These are phyloP conservation scores for Musca vetustissima DNA, from an alignment of 1,140 invertebrate genomes.

Conservation along the genomic window DNA sequence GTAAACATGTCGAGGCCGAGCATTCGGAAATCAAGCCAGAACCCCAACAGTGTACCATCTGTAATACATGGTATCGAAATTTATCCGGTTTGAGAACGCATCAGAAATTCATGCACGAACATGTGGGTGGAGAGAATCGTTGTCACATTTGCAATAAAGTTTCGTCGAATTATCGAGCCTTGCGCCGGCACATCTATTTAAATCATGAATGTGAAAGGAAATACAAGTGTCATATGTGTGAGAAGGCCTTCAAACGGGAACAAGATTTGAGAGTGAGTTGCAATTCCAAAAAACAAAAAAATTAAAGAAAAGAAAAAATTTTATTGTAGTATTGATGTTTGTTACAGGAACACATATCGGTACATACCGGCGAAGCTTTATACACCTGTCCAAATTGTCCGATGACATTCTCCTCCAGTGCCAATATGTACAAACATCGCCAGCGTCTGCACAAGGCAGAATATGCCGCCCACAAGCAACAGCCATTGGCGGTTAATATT, in stretches of 20 bases:
- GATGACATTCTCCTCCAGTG: slow-evolving; percentile 52
- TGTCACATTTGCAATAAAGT: slow-evolving; percentile 49
- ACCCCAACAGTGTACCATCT: slow-evolving; percentile 47
- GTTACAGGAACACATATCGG: slow-evolving; percentile 49
- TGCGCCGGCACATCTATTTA: slow-evolving; percentile 48
- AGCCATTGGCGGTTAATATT: slow-evolving; percentile 38
- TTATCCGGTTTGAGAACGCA: slow-evolving; percentile 49
- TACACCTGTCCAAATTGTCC: slow-evolving; percentile 53
- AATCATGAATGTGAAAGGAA: slow-evolving; percentile 52
- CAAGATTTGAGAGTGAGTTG: slow-evolving; percentile 43
- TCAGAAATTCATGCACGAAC: slow-evolving; percentile 50
- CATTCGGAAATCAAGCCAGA: slow-evolving; percentile 48
- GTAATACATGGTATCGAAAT: slow-evolving; percentile 47
- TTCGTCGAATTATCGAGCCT: slow-evolving; percentile 45
- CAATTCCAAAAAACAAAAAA: background rate
- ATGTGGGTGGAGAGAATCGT: slow-evolving; percentile 43
- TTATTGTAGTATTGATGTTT: background rate
- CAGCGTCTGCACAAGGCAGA: slow-evolving; percentile 50
- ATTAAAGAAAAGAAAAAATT: background rate
- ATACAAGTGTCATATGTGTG: slow-evolving; percentile 53
- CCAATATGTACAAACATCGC: slow-evolving; percentile 53
- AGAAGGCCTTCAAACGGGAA: slow-evolving; percentile 49
- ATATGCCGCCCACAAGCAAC: slow-evolving; percentile 50
- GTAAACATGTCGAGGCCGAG: slow-evolving; percentile 49
- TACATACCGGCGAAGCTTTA: slow-evolving; percentile 49